Evolutionary conservation across 2,888 invertebrate species (phyloP).

Genomic region (Megastigmus dorsalis): DNA sequence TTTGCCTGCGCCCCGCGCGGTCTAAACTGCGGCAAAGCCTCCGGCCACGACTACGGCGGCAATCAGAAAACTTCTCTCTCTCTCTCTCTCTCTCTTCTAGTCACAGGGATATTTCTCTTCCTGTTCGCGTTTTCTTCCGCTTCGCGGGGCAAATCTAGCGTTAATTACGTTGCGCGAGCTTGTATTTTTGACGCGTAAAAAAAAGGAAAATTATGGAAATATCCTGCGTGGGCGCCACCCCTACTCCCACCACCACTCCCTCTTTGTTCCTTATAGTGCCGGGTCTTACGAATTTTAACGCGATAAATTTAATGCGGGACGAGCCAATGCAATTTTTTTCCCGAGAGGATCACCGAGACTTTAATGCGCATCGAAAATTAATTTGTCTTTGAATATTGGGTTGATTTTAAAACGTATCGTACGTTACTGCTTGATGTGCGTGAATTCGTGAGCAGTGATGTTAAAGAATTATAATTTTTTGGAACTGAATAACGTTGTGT

Average conservation of each 20-base stretch:
- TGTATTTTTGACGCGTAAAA: slow-evolving; percentile 40
- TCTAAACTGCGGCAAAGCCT: slow-evolving; percentile 32
- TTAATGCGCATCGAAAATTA: not conserved
- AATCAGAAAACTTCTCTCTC: slow-evolving; percentile 49
- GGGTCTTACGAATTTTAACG: slow-evolving; percentile 14
- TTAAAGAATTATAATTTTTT: too few relatives aligned
- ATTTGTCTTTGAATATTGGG: not conserved
- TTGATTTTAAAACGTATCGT: not conserved
- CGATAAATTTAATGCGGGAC: slow-evolving; percentile 3
- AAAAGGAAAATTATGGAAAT: slow-evolving; percentile 17
- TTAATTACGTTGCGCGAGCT: slow-evolving; percentile 40
- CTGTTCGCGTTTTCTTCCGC: slow-evolving; percentile 28
- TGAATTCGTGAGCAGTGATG: too few relatives aligned
- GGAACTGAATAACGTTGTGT: too few relatives aligned
- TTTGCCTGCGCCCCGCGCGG: slow-evolving; percentile 10
- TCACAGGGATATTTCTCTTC: slow-evolving; percentile 17
- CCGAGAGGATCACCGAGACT: too few relatives aligned
- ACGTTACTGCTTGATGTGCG: too few relatives aligned
- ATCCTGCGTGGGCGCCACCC: too few relatives aligned
- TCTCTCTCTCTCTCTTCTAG: not conserved
- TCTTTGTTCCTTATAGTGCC: not conserved
- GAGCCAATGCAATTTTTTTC: not conserved
- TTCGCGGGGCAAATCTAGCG: slow-evolving; percentile 33
- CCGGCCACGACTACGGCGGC: slow-evolving; percentile 34
- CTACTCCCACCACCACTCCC: not conserved